Evolutionary conservation across 1,140 invertebrate genomes (phyloP).

Genomic region (Caerostris extrusa): DNA sequence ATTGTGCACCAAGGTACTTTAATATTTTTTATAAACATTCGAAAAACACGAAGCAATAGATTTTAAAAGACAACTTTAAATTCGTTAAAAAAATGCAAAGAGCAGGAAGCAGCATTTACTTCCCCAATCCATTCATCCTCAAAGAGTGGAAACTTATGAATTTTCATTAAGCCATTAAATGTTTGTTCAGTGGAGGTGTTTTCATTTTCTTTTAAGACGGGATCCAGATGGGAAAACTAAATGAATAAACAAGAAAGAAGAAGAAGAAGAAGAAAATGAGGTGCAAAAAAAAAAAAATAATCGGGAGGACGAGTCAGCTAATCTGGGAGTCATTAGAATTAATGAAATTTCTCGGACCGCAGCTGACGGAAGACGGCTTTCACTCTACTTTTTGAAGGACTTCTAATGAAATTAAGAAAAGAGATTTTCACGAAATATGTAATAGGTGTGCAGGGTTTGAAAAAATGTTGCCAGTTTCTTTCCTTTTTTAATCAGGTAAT

Average conservation of each 20-base stretch:
- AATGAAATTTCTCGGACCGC: constrained; percentile 50
- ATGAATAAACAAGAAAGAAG: neutral
- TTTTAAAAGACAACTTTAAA: no score
- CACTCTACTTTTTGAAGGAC: neutral
- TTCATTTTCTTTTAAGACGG: constrained; percentile 27
- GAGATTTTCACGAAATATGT: neutral
- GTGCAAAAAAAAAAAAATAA: neutral
- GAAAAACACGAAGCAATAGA: no score
- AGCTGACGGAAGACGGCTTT: neutral
- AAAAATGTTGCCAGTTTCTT: neutral
- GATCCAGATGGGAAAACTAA: constrained; percentile 9
- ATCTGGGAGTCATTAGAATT: constrained; percentile 53
- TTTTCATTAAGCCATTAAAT: constrained; percentile 65
- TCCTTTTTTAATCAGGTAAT: neutral
- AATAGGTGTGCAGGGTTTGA: neutral
- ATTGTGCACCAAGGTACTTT: no score
- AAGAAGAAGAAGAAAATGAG: neutral
- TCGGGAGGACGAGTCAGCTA: neutral
- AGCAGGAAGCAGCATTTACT: neutral
- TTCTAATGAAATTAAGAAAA: constrained; percentile 41
- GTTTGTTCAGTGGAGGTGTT: constrained; percentile 25
- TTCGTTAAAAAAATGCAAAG: no score
- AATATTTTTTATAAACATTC: no score
- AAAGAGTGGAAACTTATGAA: constrained; percentile 25
- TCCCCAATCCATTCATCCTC: neutral